Percentiles rank a stretch among this genome's conserved stretches.
These are phyloP conservation scores for Philereme vetulata DNA, from an alignment of 2,888 invertebrate genomes.

Conservation along the genomic window DNA sequence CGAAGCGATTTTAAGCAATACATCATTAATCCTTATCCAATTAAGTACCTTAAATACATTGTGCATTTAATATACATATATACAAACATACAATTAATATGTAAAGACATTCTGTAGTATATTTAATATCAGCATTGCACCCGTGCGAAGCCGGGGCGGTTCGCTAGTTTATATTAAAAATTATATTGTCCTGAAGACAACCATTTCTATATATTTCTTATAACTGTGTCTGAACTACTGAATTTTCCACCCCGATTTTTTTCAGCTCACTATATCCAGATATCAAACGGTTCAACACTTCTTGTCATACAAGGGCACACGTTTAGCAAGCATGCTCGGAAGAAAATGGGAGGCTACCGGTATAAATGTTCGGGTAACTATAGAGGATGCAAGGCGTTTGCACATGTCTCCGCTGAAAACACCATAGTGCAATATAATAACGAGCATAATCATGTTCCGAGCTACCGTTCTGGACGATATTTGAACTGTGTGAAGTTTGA, in stretches of 20 bases:
- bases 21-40: too few species aligned
- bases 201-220: too few species aligned
- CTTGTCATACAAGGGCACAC: constrained; percentile 42
- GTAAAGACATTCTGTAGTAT: too few species aligned
- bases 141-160: too few species aligned
- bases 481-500: constrained; percentile 27
- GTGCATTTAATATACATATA: too few species aligned
- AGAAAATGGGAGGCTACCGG: constrained; percentile 37
- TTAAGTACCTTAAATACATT: too few species aligned
- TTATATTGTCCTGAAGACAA: too few species aligned
- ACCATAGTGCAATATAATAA: constrained; percentile 20
- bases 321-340: constrained; percentile 36
- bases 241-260: not conserved
- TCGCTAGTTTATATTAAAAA: too few species aligned
- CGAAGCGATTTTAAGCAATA: too few species aligned
- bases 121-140: too few species aligned
- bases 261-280: constrained; percentile 37
- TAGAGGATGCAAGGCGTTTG: constrained; percentile 42
- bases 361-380: constrained; percentile 48
- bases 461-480: constrained; percentile 15
- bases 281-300: constrained; percentile 32
- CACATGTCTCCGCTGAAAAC: constrained; percentile 33
- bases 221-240: too few species aligned
- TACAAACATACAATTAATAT: too few species aligned
- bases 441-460: constrained; percentile 39